These are phyloP conservation scores for Deroplatys truncata DNA, from an alignment of 2,888 invertebrate genomes.

Conservation along the genomic window DNA sequence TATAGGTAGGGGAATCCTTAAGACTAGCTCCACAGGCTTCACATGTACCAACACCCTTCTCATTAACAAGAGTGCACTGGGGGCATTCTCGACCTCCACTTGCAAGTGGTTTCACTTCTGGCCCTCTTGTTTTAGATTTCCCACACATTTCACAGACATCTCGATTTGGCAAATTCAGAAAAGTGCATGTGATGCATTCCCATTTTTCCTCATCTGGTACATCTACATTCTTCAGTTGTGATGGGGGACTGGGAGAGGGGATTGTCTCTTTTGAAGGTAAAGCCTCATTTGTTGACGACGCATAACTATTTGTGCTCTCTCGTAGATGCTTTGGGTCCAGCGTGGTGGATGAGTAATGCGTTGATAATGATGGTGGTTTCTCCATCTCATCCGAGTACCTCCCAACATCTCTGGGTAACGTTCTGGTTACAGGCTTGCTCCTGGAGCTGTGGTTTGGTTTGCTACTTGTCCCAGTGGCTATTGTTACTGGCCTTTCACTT, in stretches of 20 bases:
- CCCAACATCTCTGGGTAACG: slow-evolving; percentile 24
- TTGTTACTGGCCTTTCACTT: slow-evolving; percentile 6
- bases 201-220: slow-evolving; percentile 45
- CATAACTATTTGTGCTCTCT: slow-evolving; percentile 3
- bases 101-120: slow-evolving; percentile 60
- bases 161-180: slow-evolving; percentile 51
- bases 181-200: slow-evolving; percentile 71
- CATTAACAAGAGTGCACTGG: slow-evolving; percentile 71
- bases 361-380: background rate
- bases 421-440: slow-evolving; percentile 19
- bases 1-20: slow-evolving; percentile 72
- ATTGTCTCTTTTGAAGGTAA: background rate
- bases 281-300: background rate
- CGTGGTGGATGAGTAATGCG: slow-evolving; percentile 19
- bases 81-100: slow-evolving; percentile 73
- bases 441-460: background rate
- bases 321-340: slow-evolving; percentile 20
- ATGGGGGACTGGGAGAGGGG: background rate
- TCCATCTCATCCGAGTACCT: slow-evolving; percentile 4
- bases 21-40: slow-evolving; percentile 65
- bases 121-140: slow-evolving; percentile 56
- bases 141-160: slow-evolving; percentile 74
- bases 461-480: background rate
- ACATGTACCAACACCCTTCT: slow-evolving; percentile 58
- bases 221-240: background rate